These are phyloP conservation scores for Paramuricea clavata DNA, from an alignment of 92 coral and sea anemone species.

Conservation along the genomic window DNA sequence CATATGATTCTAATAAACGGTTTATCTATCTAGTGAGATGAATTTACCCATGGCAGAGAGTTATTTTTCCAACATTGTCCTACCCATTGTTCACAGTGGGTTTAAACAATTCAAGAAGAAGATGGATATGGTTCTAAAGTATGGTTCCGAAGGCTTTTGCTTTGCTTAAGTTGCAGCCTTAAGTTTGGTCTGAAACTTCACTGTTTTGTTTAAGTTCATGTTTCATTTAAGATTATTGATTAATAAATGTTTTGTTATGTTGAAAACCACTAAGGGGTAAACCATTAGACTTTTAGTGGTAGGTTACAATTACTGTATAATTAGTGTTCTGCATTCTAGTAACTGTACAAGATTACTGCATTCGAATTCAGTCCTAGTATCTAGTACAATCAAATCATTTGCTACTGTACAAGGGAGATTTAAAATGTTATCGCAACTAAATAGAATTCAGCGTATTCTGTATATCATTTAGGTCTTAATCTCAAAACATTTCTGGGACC, in stretches of 20 bases:
- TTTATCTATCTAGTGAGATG: no score
- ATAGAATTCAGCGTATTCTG: no score
- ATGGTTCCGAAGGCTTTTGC: constrained; percentile 23
- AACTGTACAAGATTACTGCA: constrained; percentile 15
- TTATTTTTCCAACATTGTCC: constrained; percentile 9
- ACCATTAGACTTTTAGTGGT: constrained; percentile 6
- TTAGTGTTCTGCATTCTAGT: not conserved
- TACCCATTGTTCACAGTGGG: constrained; percentile 17
- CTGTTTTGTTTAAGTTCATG: constrained; percentile 5
- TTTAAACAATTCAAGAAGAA: constrained; percentile 16
- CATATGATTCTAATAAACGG: no score
- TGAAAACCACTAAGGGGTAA: constrained; percentile 13
- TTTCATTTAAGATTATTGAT: constrained; percentile 10
- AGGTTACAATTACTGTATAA: not conserved
- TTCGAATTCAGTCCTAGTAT: no score
- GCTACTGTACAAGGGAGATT: not conserved
- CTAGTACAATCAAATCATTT: no score
- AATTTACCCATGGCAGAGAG: constrained; percentile 41
- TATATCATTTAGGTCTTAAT: no score
- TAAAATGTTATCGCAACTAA: no score
- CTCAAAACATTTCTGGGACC: not conserved
- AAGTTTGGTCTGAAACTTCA: not conserved
- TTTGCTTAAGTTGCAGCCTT: constrained; percentile 1
- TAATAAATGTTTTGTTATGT: constrained; percentile 4
- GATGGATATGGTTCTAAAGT: constrained; percentile 26